phyloP scores from a whole-genome alignment of 2,888 invertebrate genomes.

The Sarcophaga carnaria region DNA sequence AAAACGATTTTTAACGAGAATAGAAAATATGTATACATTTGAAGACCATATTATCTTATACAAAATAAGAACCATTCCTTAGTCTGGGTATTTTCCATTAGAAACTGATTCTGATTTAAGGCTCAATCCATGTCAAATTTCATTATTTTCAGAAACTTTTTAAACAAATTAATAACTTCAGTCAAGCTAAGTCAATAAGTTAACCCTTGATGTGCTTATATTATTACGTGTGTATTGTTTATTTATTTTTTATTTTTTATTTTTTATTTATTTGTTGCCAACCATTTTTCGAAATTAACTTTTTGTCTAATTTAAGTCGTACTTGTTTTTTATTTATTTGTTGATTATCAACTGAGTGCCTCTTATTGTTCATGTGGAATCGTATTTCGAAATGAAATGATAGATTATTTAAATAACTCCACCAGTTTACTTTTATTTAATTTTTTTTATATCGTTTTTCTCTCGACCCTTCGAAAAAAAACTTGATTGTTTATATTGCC shows the following conservation, averaged over 20 bases:
- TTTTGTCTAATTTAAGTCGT: slow-evolving; percentile 63
- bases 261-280: neutral
- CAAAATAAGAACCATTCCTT: too few relatives aligned
- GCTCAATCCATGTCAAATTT: too few relatives aligned
- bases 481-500: slow-evolving; percentile 54
- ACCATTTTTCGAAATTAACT: slow-evolving; percentile 55
- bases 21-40: too few relatives aligned
- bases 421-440: neutral
- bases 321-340: slow-evolving; percentile 34
- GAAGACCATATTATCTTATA: too few relatives aligned
- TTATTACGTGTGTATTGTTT: neutral
- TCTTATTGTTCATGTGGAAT: slow-evolving; percentile 67
- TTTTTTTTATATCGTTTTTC: neutral
- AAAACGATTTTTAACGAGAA: too few relatives aligned
- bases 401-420: neutral
- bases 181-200: slow-evolving; percentile 31
- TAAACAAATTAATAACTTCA: neutral
- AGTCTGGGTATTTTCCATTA: too few relatives aligned
- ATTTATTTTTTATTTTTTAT: neutral
- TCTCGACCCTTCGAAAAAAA: neutral
- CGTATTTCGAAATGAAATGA: neutral
- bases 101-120: too few relatives aligned
- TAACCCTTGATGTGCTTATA: neutral
- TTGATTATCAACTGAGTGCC: slow-evolving; percentile 54
- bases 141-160: too few relatives aligned